Conservation (phyloP, 2,113 vertebrate genomes). For the Hemiscyllium ocellatum region DNA sequence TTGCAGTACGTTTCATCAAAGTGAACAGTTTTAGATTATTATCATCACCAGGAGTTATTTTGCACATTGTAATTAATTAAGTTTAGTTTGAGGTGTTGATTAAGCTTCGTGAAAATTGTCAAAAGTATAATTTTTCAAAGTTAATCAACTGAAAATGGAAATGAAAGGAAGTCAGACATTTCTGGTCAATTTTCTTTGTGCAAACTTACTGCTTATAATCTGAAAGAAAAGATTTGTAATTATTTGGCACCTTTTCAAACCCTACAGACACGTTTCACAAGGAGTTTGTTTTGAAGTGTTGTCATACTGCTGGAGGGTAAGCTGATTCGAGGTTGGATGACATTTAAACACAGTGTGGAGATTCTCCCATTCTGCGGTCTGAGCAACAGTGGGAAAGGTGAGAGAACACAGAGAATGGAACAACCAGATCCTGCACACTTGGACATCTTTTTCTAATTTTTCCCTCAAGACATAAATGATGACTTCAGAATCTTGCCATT, state of each 20-base stretch:
- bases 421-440: too few species aligned
- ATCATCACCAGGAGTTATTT: background rate
- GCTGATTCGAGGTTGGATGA: background rate
- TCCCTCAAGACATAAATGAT: too few species aligned
- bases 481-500: too few species aligned
- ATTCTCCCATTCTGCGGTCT: too few species aligned
- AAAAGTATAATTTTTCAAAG: background rate
- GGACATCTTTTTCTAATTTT: too few species aligned
- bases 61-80: background rate
- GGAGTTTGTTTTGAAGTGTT: background rate
- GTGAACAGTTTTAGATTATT: background rate
- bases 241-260: background rate
- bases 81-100: background rate
- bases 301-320: background rate
- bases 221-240: background rate
- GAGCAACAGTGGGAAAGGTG: too few species aligned
- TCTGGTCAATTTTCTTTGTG: background rate
- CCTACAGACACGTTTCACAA: background rate
- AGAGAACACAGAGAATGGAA: too few species aligned
- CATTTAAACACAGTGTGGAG: background rate
- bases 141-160: background rate
- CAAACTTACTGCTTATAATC: background rate
- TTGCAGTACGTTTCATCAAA: background rate
- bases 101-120: background rate
- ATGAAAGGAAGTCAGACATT: background rate